phyloP scores from a whole-genome alignment of 1,140 invertebrate species.

The Drosophila busckii region DNA sequence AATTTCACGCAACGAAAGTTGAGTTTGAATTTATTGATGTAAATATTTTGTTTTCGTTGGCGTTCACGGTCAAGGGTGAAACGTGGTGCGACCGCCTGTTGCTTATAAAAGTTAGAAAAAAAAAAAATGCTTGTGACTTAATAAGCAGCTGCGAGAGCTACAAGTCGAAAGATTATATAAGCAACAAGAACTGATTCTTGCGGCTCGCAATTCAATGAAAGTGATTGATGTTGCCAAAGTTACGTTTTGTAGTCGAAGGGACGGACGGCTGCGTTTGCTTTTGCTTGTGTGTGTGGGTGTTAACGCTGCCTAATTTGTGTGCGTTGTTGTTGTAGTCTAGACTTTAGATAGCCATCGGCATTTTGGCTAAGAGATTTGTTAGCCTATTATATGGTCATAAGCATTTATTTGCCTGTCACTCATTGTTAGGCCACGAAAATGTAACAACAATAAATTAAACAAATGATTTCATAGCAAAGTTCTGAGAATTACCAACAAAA shows the following conservation, averaged over 20 bases:
- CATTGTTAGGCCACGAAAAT: too few relatives aligned
- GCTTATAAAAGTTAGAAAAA: conserved; percentile 6
- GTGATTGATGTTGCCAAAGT: conserved; percentile 68
- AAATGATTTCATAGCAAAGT: too few relatives aligned
- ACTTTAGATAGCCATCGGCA: conserved; percentile 35
- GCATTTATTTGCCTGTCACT: conserved; percentile 40
- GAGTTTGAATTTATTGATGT: conserved; percentile 25
- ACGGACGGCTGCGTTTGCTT: too few relatives aligned
- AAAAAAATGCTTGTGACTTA: conserved; percentile 55
- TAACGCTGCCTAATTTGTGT: conserved; percentile 16
- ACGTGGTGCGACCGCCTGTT: conserved; percentile 23
- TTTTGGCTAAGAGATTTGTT: conserved; percentile 59
- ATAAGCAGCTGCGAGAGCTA: conserved; percentile 55
- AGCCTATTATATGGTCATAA: conserved; percentile 57
- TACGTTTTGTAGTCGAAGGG: conserved; percentile 35
- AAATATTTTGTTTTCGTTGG: conserved; percentile 1
- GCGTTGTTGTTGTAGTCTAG: conserved; percentile 12
- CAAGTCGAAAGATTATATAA: conserved; percentile 64
- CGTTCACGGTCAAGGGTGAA: conserved; percentile 35
- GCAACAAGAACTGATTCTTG: conserved; percentile 8
- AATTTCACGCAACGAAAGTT: conserved; percentile 33
- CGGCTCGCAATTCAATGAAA: conserved; percentile 67
- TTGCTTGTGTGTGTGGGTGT: conserved; percentile 41
- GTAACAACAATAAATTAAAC: too few relatives aligned
- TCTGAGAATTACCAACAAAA: too few relatives aligned